Evolutionary conservation across 2,797 vertebrate genomes (phyloP).

Genomic region (Betta splendens): DNA sequence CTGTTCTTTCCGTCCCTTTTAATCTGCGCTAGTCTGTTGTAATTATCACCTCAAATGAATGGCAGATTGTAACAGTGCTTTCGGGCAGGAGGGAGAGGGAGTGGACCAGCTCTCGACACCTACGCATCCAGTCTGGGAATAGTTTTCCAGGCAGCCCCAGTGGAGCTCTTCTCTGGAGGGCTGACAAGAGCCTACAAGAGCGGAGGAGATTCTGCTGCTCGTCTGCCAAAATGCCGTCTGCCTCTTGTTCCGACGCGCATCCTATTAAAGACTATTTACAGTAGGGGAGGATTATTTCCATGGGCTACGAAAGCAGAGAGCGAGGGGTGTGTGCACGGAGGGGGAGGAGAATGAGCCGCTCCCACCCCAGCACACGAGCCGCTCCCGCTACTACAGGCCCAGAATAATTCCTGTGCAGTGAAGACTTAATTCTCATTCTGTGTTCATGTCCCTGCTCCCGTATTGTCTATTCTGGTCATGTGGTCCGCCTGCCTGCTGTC

Average conservation of each 20-base stretch:
- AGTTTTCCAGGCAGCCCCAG: constrained; percentile 52
- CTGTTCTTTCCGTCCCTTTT: constrained; percentile 12
- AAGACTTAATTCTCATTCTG: constrained; percentile 77
- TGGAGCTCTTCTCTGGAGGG: constrained; percentile 58
- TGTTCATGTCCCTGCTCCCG: constrained; percentile 63
- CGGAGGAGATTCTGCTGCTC: constrained; percentile 40
- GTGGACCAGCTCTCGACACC: constrained; percentile 49
- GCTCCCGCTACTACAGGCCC: constrained; percentile 48
- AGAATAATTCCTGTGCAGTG: constrained; percentile 74
- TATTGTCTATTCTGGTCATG: constrained; percentile 75
- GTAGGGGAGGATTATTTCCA: constrained; percentile 52
- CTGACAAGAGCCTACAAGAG: constrained; percentile 53
- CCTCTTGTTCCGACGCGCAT: constrained; percentile 52
- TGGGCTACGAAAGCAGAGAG: constrained; percentile 28
- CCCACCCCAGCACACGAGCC: constrained; percentile 13
- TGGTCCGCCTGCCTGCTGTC: constrained; percentile 63
- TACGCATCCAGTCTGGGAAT: constrained; percentile 55
- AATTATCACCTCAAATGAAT: constrained; percentile 59
- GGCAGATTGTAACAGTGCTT: constrained; percentile 52
- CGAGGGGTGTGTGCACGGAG: constrained; percentile 39
- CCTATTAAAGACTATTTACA: constrained; percentile 65
- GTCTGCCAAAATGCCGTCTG: constrained; percentile 46
- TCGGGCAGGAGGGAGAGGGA: constrained; percentile 47
- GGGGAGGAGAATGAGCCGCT: constrained; percentile 33
- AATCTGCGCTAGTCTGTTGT: constrained; percentile 22